Evolutionary conservation across 1,140 invertebrate genomes (phyloP).

Genomic region (Ceratosolen solmsi): DNA sequence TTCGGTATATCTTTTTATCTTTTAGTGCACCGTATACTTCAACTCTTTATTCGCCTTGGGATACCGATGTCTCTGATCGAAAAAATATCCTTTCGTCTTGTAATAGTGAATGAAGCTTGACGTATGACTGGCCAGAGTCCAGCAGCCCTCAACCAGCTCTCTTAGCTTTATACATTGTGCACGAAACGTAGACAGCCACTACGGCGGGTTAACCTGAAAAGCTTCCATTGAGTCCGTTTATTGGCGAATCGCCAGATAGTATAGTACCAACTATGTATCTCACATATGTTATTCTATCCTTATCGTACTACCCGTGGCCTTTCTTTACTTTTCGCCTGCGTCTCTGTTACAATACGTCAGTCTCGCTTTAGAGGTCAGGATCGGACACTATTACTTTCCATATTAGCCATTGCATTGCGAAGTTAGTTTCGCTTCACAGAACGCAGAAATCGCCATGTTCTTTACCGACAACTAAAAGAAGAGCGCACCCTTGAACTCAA

Average conservation of each 20-base stretch:
- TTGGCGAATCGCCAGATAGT: neutral
- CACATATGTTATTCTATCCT: neutral
- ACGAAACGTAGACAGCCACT: neutral
- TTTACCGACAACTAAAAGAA: neutral
- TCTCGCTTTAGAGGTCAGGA: conserved; percentile 12
- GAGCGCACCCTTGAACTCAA: neutral
- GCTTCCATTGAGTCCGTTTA: conserved; percentile 9
- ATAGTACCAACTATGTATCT: neutral
- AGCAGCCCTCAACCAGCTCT: neutral
- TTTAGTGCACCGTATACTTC: neutral
- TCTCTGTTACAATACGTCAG: neutral
- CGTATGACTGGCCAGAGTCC: neutral
- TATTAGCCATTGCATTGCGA: neutral
- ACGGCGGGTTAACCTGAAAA: neutral
- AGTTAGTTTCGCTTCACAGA: neutral
- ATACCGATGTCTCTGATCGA: neutral
- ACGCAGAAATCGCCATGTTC: neutral
- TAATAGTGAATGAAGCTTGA: neutral
- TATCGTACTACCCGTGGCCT: neutral
- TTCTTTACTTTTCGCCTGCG: neutral
- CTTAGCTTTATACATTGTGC: neutral
- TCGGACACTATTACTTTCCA: neutral
- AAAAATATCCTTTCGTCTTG: neutral
- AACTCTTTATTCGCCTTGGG: neutral
- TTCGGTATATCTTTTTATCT: no score